phyloP scores from a whole-genome alignment of 2,888 invertebrate genomes.

The Lagria hirta region DNA sequence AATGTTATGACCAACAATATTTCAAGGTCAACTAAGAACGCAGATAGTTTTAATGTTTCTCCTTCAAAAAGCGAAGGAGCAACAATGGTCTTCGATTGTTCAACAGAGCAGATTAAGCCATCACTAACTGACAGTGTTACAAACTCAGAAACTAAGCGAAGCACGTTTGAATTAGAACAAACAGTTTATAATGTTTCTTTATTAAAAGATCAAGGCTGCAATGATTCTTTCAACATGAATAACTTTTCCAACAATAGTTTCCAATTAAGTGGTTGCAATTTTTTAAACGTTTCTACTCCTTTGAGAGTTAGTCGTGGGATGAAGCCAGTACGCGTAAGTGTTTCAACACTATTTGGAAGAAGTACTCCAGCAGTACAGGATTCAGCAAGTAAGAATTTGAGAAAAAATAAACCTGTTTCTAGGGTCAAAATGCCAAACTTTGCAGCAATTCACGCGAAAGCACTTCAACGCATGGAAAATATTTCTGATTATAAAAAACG shows the following conservation, averaged over 20 bases:
- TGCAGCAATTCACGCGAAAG: conserved; percentile 65
- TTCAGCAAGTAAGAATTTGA: not conserved
- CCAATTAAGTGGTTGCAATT: no score
- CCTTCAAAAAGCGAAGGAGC: no score
- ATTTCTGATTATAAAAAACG: conserved; percentile 62
- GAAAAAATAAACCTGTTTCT: conserved; percentile 8
- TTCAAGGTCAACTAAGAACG: no score
- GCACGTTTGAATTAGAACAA: conserved; percentile 17
- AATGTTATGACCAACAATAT: no score
- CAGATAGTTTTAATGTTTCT: no score
- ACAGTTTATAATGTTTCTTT: conserved; percentile 10
- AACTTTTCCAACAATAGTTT: no score
- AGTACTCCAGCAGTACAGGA: not conserved
- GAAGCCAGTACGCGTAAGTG: not conserved
- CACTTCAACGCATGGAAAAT: conserved; percentile 69
- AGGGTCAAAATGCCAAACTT: conserved; percentile 66
- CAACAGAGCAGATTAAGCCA: conserved; percentile 5
- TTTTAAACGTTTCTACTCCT: no score
- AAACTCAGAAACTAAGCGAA: conserved; percentile 5
- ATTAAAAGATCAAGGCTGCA: conserved; percentile 3
- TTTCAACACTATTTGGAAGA: not conserved
- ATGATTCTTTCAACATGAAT: not conserved
- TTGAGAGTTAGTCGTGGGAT: no score
- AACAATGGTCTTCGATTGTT: not conserved
- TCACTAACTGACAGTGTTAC: conserved; percentile 1